phyloP scores from a whole-genome alignment of 2,797 vertebrate species.

The Cuniculus paca region DNA sequence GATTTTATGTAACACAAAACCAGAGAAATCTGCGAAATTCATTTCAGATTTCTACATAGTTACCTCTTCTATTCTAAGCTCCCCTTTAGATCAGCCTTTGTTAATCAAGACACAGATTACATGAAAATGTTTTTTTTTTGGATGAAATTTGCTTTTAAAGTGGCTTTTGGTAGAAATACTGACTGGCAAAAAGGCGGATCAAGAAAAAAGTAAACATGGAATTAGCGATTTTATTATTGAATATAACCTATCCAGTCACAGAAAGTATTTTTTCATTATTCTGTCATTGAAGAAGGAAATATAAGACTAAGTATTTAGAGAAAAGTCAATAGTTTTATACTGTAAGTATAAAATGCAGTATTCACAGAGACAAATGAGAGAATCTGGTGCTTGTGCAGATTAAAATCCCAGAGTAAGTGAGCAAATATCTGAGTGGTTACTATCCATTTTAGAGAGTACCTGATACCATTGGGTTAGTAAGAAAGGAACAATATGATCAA shows the following conservation, averaged over 20 bases:
- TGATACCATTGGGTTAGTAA: background rate
- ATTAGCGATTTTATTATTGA: conserved; percentile 7
- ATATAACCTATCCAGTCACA: background rate
- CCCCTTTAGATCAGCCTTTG: background rate
- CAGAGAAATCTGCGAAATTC: background rate
- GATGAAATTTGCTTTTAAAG: conserved; percentile 10
- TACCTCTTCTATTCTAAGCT: background rate
- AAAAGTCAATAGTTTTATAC: conserved; percentile 3
- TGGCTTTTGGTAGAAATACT: background rate
- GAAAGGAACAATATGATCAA: background rate
- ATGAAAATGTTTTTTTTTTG: too few relatives aligned
- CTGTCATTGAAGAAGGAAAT: background rate
- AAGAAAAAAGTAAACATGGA: conserved; percentile 27
- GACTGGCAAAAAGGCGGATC: background rate
- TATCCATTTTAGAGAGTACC: background rate
- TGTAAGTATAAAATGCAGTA: background rate
- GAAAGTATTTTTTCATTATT: conserved; percentile 13
- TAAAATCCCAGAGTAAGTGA: background rate
- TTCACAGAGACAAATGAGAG: background rate
- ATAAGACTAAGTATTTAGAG: background rate
- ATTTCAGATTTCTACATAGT: background rate
- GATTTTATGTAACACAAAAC: background rate
- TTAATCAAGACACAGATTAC: background rate
- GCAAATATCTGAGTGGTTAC: background rate
- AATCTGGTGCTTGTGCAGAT: background rate